Evolutionary conservation across 2,797 vertebrate genomes (phyloP), one percentile per base, ranked within the genome.

Genomic region (Danio choprae): DNA sequence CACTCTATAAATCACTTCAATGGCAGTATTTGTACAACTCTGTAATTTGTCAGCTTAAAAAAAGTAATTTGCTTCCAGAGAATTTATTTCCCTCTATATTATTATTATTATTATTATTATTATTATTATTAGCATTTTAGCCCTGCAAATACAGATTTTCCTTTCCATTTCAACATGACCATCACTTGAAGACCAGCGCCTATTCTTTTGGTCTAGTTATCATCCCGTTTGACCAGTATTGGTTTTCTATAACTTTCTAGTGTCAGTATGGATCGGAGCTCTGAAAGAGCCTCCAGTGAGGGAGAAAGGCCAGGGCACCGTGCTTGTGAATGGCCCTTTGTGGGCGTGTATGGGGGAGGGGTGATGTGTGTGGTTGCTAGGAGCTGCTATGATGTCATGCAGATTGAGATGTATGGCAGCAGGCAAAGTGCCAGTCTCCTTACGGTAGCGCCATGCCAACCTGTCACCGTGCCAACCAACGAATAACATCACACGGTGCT

Each of bases 321-420:
- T 51, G 69, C 58, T 55, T 62, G 71, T 71, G 76, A 84, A 79
- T 74, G 65, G 80, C 44, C 62, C 76, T 71, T 82, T 84, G 80
- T 77, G 78, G 84, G 84, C 63, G 81, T 83, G 59, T 71, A 63
- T 50, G 62, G 74, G 58, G 77, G 81, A 76, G 81, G 81, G 84
- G 68, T 78, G 69, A 78, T 71, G 48, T 58, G 65, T 65, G 46
- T 72, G 69, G 84, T 85, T 83, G 84, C 81, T 83, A 83, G 59
- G 81, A 76, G 29, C 74, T 62, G 43, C 13, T 64, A 86, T 87
- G 86, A 88, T 88, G 86, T 88, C 87, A 88, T 85, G 59, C 50
- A 74, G 78, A 87, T 87, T 86, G 81, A 88, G 87, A 86, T 86
- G 86, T 86, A 85, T 84, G 79, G 84, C 41, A 70, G 87, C 72